phyloP scores from a whole-genome alignment of 2,113 vertebrate species.

The Tylochromis polylepis region DNA sequence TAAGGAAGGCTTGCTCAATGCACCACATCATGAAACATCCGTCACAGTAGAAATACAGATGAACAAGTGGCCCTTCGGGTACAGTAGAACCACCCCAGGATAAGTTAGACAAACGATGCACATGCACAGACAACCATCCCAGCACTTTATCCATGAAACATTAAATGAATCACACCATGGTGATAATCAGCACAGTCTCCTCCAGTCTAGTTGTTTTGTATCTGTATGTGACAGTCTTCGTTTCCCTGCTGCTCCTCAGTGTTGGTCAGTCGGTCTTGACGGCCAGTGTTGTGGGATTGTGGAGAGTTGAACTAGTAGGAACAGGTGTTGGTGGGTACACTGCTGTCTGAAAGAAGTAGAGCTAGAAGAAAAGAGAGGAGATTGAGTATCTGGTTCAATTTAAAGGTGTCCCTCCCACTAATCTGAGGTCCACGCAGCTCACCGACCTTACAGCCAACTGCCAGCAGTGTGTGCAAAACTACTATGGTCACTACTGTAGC shows the following conservation, averaged over 20 bases:
- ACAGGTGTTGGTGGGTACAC: accelerated
- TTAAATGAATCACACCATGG: background rate
- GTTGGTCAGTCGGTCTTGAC: slow-evolving; percentile 8
- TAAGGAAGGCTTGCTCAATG: background rate
- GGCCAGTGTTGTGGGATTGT: background rate
- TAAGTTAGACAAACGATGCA: background rate
- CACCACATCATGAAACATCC: background rate
- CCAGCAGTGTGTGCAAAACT: slow-evolving; percentile 78
- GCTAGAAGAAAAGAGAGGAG: slow-evolving; percentile 32
- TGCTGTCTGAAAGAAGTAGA: slow-evolving; percentile 72
- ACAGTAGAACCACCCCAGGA: background rate
- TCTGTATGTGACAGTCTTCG: background rate
- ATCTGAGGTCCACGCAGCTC: background rate
- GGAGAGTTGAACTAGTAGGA: background rate
- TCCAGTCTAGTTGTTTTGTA: background rate
- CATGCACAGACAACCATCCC: background rate
- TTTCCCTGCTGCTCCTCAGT: background rate
- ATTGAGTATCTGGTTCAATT: background rate
- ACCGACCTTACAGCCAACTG: slow-evolving; percentile 81
- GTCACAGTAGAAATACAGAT: slow-evolving; percentile 5
- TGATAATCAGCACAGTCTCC: background rate
- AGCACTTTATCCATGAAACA: background rate
- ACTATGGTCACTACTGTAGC: slow-evolving; percentile 67
- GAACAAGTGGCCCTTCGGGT: background rate
- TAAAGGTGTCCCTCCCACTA: accelerated